Percentiles rank a stretch among this genome's conserved stretches.
Evolutionary conservation across 2,888 invertebrate species (phyloP).

Genomic region (Eupithecia exiguata): DNA sequence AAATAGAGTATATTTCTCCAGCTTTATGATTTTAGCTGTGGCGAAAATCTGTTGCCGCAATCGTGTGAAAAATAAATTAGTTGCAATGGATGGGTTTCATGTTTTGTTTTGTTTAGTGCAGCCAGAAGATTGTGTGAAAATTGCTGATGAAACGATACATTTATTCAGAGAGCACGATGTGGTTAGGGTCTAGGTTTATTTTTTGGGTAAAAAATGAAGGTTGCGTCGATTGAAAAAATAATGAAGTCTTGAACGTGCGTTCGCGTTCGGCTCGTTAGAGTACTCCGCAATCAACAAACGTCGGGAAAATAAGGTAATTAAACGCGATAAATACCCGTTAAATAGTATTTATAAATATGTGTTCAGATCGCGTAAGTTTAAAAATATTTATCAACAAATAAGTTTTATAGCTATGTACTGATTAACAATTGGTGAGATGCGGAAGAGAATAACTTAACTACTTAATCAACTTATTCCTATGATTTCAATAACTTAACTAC

Average conservation of each 20-base stretch:
- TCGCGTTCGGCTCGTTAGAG: not conserved
- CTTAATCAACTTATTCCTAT: too few relatives aligned
- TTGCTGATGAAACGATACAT: conserved; percentile 26
- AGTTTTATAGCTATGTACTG: too few relatives aligned
- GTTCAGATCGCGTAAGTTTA: too few relatives aligned
- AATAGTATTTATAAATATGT: too few relatives aligned
- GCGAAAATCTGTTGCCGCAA: conserved; percentile 12
- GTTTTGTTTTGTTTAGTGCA: conserved; percentile 8
- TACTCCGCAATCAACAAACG: too few relatives aligned
- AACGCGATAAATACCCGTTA: too few relatives aligned
- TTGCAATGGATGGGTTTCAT: conserved; percentile 21
- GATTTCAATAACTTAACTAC: not conserved
- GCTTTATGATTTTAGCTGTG: not conserved
- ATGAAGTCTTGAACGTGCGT: not conserved
- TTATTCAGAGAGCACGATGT: conserved; percentile 32
- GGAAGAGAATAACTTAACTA: not conserved
- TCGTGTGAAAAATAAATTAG: conserved; percentile 25
- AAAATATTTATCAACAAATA: too few relatives aligned
- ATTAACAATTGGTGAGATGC: not conserved
- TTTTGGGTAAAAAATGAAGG: not conserved
- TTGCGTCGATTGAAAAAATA: not conserved
- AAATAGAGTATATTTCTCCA: not conserved
- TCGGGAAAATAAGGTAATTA: too few relatives aligned
- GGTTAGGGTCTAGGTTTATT: not conserved
- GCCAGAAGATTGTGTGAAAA: conserved; percentile 1